Base-by-base conservation (phyloP, 2,113 vertebrate species). In the Chloroceryle aenea region DNA sequence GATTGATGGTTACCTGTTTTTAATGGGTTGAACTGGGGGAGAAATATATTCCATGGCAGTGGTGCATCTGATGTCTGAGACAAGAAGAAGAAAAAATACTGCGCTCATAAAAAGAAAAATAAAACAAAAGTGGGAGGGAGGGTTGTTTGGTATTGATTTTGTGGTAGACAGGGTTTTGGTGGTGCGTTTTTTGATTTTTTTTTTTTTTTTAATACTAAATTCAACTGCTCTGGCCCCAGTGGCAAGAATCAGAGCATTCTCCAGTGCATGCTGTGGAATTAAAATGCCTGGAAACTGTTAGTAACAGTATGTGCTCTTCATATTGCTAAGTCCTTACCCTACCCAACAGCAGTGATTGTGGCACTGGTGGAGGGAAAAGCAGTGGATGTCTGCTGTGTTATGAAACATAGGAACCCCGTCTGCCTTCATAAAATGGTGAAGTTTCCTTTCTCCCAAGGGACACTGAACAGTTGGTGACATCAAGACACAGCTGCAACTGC, bases 111-210 rank as follows among this genome's bases (percentile, higher is more conserved):
- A 48, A 53, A 48, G 40, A 42, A 36, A 29, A 18, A 25, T 11
- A 25, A 29, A n/a, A 38, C 13, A 0, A 0, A 0, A 1, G 50
- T 12, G 8, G 25, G 10, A 3, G 3, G 6, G 3, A 3, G 3
- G 6, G 3, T 2, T 2, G 2, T 66, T 30, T 47, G 45, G 61
- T 45, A 2, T 26, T 25, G 6, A 1, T 45, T 56, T 52, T 43
- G 2, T 53, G 14, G 22, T 14, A 13, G 11, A 7, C 2, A 5
- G 19, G 25, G 17, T 9, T 67, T 67, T 32, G 62, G 16, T 34
- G 55, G 27, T n/a, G n/a, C n/a, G n/a, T n/a, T n/a, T 52, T 55
- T 55, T 7, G 29, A 19, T 21, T 8, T 32, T n/a, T 73, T 78
- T 15, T 4, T 19, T 38, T 71, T 6, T 88, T 87, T 94, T 25